Conservation (phyloP, 2,797 vertebrate species). For the Odontamblyopus lacepedii region DNA sequence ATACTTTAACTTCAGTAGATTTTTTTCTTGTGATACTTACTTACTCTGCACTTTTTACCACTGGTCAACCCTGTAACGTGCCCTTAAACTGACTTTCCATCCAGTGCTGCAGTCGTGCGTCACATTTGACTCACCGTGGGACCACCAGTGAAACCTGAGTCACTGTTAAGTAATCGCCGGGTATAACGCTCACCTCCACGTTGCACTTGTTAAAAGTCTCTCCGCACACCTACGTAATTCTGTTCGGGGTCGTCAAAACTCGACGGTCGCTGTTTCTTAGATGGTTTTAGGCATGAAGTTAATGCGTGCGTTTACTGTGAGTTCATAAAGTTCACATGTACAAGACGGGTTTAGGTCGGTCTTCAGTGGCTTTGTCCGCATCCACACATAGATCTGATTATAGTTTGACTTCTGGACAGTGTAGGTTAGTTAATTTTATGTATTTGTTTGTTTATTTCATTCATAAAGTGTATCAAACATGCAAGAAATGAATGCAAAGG, state of each 20-base stretch:
- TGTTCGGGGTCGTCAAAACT: constrained; percentile 61
- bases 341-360: neutral
- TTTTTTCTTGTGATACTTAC: too few relatives aligned
- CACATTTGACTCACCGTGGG: constrained; percentile 37
- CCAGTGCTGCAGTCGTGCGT: constrained; percentile 21
- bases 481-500: too few relatives aligned
- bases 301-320: neutral
- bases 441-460: too few relatives aligned
- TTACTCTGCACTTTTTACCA: too few relatives aligned
- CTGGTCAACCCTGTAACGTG: constrained; percentile 22
- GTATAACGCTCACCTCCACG: constrained; percentile 32
- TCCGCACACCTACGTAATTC: constrained; percentile 62
- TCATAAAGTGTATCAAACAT: too few relatives aligned
- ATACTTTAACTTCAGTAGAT: too few relatives aligned
- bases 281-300: neutral
- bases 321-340: neutral
- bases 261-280: constrained; percentile 32
- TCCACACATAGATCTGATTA: too few relatives aligned
- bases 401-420: too few relatives aligned
- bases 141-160: constrained; percentile 41
- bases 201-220: constrained; percentile 68
- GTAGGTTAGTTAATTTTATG: too few relatives aligned
- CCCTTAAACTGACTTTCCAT: constrained; percentile 23
- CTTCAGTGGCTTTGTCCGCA: too few relatives aligned
- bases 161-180: constrained; percentile 52